Conservation (phyloP, 1,140 invertebrate genomes). For the Ips nitidus region DNA sequence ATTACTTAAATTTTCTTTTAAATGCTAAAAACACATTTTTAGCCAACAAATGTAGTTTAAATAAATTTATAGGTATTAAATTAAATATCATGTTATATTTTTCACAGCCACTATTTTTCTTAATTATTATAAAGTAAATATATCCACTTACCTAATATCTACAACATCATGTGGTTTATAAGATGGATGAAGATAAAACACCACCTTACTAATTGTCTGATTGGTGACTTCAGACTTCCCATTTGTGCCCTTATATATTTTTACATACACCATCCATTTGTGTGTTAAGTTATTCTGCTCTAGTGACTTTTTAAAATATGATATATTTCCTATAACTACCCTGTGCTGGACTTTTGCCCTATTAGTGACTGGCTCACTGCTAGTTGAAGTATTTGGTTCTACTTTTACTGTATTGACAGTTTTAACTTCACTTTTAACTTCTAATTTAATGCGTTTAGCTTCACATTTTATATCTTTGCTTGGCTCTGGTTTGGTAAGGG, state of each 20-base stretch:
- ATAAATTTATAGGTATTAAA: too few species aligned
- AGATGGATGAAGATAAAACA: slow-evolving; percentile 81
- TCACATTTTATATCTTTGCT: slow-evolving; percentile 15
- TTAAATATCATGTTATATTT: too few species aligned
- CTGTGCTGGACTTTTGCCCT: slow-evolving; percentile 46
- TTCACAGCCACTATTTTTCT: too few species aligned
- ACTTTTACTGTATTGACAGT: slow-evolving; percentile 17
- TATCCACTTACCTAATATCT: slow-evolving; percentile 65
- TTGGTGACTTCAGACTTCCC: slow-evolving; percentile 63
- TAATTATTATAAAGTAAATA: neutral
- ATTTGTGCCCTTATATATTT: slow-evolving; percentile 58
- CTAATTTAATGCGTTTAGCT: slow-evolving; percentile 40
- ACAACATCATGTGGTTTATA: slow-evolving; percentile 87
- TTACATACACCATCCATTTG: slow-evolving; percentile 87
- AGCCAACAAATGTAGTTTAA: too few species aligned
- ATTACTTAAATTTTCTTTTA: too few species aligned
- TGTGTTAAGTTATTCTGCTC: slow-evolving; percentile 76
- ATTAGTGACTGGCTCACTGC: slow-evolving; percentile 33
- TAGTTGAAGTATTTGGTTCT: slow-evolving; percentile 9
- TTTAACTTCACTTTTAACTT: slow-evolving; percentile 22
- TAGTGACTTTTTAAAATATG: slow-evolving; percentile 75
- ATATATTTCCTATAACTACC: slow-evolving; percentile 80
- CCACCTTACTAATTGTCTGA: slow-evolving; percentile 67
- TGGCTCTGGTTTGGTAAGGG: slow-evolving; percentile 20
- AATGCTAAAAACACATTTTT: too few species aligned